These are phyloP conservation scores for Drosophila fulvimacula DNA, from an alignment of 2,888 invertebrate genomes.

Conservation along the genomic window DNA sequence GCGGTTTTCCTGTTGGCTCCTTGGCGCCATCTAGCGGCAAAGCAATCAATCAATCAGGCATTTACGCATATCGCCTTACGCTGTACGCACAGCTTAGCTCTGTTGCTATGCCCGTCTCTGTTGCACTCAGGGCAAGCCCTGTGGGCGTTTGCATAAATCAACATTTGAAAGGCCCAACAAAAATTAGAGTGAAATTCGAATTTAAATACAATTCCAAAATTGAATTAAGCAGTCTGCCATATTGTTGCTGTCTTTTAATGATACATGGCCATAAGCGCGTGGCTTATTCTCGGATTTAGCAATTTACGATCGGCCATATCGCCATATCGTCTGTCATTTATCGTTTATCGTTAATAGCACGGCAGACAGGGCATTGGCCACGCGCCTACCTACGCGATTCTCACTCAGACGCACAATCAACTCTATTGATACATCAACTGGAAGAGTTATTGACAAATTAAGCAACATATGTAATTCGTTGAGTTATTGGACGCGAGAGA, in stretches of 20 bases:
- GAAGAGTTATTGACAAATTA: conserved; percentile 23
- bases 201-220: conserved; percentile 8
- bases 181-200: conserved; percentile 4
- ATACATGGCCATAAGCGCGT: conserved; percentile 31
- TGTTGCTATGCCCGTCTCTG: not conserved
- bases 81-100: conserved; percentile 1
- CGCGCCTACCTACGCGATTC: conserved; percentile 57
- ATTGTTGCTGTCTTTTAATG: conserved; percentile 24
- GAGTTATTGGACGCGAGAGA: conserved; percentile 11
- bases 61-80: conserved; percentile 20
- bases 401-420: conserved; percentile 20
- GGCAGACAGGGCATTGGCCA: conserved; percentile 65
- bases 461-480: conserved; percentile 21
- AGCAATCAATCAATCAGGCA: conserved; percentile 26
- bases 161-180: not conserved
- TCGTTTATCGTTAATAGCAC: conserved; percentile 31
- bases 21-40: conserved; percentile 67
- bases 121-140: not conserved
- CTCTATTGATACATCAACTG: conserved; percentile 42
- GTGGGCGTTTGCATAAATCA: conserved; percentile 49
- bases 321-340: conserved; percentile 32
- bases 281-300: conserved; percentile 4
- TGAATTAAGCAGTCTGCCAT: conserved; percentile 35
- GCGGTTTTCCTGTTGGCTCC: conserved; percentile 56
- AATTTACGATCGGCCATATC: conserved; percentile 38